phyloP scores from a whole-genome alignment of 2,797 vertebrate species.

The Philypnodon macrostomus region DNA sequence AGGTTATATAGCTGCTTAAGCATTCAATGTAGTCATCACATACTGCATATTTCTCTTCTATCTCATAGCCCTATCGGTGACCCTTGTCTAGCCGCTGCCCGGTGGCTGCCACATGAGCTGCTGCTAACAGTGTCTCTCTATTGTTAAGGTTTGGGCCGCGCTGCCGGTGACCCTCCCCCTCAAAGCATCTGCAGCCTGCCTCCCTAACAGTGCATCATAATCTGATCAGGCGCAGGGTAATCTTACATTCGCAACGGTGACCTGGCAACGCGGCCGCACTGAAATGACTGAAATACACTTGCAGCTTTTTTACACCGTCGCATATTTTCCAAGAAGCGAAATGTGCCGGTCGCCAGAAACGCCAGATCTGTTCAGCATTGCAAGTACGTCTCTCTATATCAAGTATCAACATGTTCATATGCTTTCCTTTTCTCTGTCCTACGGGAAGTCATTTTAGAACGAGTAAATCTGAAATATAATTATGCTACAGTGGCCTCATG shows the following conservation, averaged over 20 bases:
- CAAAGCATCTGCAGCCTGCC: slow-evolving; percentile 18
- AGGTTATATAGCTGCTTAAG: neutral
- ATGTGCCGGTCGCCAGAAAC: slow-evolving; percentile 20
- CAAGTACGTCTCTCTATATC: slow-evolving; percentile 12
- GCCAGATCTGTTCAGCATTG: slow-evolving; percentile 18
- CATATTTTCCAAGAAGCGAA: slow-evolving; percentile 20
- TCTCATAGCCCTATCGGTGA: slow-evolving; percentile 4
- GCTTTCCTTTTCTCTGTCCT: slow-evolving; percentile 19
- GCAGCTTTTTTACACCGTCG: slow-evolving; percentile 15
- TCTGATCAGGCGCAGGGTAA: slow-evolving; percentile 54
- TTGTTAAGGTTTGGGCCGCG: slow-evolving; percentile 13
- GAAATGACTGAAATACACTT: slow-evolving; percentile 13
- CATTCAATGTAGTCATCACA: neutral
- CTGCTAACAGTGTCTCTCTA: slow-evolving; percentile 35
- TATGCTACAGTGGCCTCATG: slow-evolving; percentile 15
- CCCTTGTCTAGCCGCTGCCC: slow-evolving; percentile 9
- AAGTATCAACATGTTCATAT: slow-evolving; percentile 22
- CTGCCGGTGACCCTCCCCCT: slow-evolving; percentile 3
- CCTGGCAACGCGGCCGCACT: slow-evolving; percentile 36
- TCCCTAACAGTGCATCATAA: slow-evolving; percentile 48
- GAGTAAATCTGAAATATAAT: slow-evolving; percentile 23
- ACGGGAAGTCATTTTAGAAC: slow-evolving; percentile 24
- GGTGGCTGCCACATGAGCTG: slow-evolving; percentile 21
- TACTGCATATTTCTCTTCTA: neutral
- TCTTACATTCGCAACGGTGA: slow-evolving; percentile 49